A percentile compares a stretch with the other conserved stretches of the same genome.
phyloP scores from a whole-genome alignment of 2,113 vertebrate species.

The Podarcis raffonei region DNA sequence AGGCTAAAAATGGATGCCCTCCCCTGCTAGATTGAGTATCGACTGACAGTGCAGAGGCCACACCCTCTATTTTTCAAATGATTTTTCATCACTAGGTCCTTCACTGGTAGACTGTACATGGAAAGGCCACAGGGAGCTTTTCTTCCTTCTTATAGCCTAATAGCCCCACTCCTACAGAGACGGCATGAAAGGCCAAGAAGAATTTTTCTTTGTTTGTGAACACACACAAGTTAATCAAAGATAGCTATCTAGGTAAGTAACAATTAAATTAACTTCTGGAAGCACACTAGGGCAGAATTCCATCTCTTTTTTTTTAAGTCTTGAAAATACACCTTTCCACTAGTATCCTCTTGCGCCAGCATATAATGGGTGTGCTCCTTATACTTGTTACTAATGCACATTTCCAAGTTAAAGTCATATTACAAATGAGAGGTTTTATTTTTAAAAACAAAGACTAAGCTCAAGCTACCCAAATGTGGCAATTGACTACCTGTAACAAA shows the following conservation, averaged over 20 bases:
- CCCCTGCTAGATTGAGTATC: neutral
- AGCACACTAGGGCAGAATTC: neutral
- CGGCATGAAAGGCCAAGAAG: neutral
- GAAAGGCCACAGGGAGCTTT: too few relatives aligned
- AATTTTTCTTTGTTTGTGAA: neutral
- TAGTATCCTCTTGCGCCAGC: too few relatives aligned
- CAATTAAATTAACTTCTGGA: neutral
- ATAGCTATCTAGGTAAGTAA: neutral
- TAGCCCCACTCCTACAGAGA: neutral
- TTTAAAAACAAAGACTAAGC: conserved; percentile 7
- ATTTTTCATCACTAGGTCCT: neutral
- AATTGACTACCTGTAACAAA: conserved; percentile 23
- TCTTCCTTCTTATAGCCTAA: neutral
- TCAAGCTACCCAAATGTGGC: conserved; percentile 40
- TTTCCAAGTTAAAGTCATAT: neutral
- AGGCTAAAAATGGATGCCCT: neutral
- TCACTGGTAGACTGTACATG: neutral
- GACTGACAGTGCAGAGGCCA: neutral
- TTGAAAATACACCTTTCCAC: neutral
- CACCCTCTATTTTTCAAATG: neutral
- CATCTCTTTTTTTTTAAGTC: neutral
- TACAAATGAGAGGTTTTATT: neutral
- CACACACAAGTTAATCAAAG: neutral
- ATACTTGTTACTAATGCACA: neutral
- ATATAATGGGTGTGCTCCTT: neutral